phyloP scores from a whole-genome alignment of 2,113 vertebrate genomes.

The Salvelinus alpinus region DNA sequence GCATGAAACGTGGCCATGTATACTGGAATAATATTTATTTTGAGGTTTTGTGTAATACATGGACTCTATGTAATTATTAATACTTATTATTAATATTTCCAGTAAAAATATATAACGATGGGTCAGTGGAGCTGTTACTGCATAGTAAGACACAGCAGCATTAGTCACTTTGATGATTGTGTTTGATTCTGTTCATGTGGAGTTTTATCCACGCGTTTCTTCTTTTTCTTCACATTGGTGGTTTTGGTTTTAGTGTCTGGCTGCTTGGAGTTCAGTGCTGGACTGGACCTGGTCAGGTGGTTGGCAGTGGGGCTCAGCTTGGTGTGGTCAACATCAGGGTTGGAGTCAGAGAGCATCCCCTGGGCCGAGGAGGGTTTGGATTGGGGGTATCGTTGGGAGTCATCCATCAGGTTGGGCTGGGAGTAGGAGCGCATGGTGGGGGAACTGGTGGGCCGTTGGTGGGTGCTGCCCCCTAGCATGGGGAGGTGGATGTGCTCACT shows the following conservation, averaged over 20 bases:
- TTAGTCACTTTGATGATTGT: conserved; percentile 21
- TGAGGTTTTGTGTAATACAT: too few species aligned
- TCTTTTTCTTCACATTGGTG: conserved; percentile 69
- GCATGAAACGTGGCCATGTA: too few species aligned
- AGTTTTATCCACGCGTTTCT: conserved; percentile 51
- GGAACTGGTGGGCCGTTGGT: conserved; percentile 55
- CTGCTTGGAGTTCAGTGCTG: conserved; percentile 57
- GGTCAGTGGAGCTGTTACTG: not conserved
- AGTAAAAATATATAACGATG: not conserved
- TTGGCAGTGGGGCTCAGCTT: conserved; percentile 59
- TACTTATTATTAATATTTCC: not conserved
- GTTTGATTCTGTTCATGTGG: conserved; percentile 31
- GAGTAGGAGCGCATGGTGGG: conserved; percentile 67
- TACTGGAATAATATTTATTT: too few species aligned
- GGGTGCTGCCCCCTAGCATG: conserved; percentile 38
- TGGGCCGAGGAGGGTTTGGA: conserved; percentile 61
- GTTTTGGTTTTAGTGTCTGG: conserved; percentile 43
- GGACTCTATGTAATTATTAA: too few species aligned
- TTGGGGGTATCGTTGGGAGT: conserved; percentile 28
- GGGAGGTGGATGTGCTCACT: conserved; percentile 66
- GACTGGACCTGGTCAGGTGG: conserved; percentile 70
- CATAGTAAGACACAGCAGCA: not conserved
- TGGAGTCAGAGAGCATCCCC: conserved; percentile 45
- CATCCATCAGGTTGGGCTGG: conserved; percentile 67
- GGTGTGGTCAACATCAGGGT: conserved; percentile 55